Base-by-base conservation (phyloP, 2,113 vertebrate species). In the Dascyllus trimaculatus region DNA sequence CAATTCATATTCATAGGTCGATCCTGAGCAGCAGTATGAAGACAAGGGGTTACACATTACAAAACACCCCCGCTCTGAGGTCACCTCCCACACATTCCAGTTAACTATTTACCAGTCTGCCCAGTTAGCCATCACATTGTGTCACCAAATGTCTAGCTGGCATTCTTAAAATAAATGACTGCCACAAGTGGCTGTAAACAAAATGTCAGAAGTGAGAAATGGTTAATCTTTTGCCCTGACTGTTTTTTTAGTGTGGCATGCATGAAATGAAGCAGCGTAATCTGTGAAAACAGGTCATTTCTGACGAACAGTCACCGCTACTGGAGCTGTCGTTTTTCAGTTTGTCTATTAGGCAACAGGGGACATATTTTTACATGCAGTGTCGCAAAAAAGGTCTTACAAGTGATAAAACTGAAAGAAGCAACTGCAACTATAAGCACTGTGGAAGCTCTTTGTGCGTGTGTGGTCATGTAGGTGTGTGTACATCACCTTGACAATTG, bases 31-130 rank as follows among this genome's bases (percentile, higher is more conserved):
- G 81, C 82, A 70, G 79, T 87, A 88, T 51, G 71, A 67, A 69
- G 77, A 62, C 69, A 35, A 8, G 29, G 54, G 85, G 74, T 93
- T 93, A 93, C 76, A 90, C 82, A 92, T 93, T 93, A 91, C 77
- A 35, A 60, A 7, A 35, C 14, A 4, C 9, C 75, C 25, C 71
- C 4, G 21, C 60, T 21, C 75, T 35, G 53, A 67, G 78, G 59
- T 88, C 75, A 77, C 67, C 78, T 84, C 76, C 48, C 69, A 80
- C 82, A 80, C 80, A 92, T 87, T 88, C 87, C 84, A 72, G 88
- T 93, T 78, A 92, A 51, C 81, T 71, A 92, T 89, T 91, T 62
- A 91, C 75, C 71, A 56, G 66, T 73, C 48, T 45, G 67, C 32
- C 75, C 78, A 78, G 88, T 93, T 79, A 90, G 71, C 69, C 72